Conservation (phyloP, 1,140 invertebrate genomes). For the Magallana angulata region DNA sequence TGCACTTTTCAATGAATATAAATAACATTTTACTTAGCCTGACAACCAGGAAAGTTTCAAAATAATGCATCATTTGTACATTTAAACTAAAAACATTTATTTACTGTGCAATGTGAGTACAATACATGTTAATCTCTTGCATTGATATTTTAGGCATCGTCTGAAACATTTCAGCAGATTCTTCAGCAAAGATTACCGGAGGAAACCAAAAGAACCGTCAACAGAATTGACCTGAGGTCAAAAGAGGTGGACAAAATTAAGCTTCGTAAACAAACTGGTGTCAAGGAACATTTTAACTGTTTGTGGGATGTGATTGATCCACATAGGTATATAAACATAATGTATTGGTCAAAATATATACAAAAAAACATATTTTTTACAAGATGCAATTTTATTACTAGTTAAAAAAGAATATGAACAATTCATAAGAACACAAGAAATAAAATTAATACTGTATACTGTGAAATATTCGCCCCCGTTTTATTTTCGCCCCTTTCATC, state of each 20-base stretch:
- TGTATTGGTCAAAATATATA: neutral
- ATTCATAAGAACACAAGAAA: neutral
- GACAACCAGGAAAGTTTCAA: neutral
- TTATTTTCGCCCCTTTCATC: no score
- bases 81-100: neutral
- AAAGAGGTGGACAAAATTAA: conserved; percentile 1
- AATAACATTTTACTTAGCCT: neutral
- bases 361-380: neutral
- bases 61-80: neutral
- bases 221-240: conserved; percentile 6
- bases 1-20: neutral
- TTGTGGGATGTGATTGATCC: conserved; percentile 43
- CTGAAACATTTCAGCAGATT: conserved; percentile 6
- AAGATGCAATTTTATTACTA: neutral
- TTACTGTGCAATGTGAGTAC: neutral
- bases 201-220: neutral
- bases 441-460: neutral
- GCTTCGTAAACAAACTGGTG: conserved; percentile 7
- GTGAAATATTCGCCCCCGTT: no score
- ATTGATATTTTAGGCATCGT: conserved; percentile 9
- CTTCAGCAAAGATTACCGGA: neutral
- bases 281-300: conserved; percentile 23
- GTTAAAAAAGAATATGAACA: neutral
- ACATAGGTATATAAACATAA: conserved; percentile 7
- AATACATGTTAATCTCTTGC: neutral